These are phyloP conservation scores for Lamellibrachia luymesi DNA, from an alignment of 1,140 invertebrate species.

Conservation along the genomic window DNA sequence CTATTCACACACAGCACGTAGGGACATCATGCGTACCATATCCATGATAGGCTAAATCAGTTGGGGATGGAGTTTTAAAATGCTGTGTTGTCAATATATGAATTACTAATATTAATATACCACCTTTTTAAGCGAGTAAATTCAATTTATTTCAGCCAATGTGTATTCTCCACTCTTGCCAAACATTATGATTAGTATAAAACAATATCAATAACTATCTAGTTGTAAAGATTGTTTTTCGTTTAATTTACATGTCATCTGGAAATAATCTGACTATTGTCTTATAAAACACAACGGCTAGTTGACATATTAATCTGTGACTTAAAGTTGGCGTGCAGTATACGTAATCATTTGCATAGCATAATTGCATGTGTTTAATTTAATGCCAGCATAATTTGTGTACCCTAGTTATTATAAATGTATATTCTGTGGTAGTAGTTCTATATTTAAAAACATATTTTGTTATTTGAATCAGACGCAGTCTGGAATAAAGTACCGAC, in stretches of 20 bases:
- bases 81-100: neutral
- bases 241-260: neutral
- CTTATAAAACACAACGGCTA: neutral
- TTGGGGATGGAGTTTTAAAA: neutral
- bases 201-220: neutral
- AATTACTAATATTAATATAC: neutral
- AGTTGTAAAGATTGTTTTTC: neutral
- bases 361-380: neutral
- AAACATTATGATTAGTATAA: neutral
- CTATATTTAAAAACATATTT: too few species aligned
- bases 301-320: neutral
- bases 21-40: too few species aligned
- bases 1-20: too few species aligned
- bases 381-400: neutral
- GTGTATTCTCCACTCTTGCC: neutral
- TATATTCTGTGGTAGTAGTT: neutral
- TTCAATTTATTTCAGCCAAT: too few species aligned
- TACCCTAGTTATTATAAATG: neutral
- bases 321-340: neutral
- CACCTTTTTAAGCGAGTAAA: neutral
- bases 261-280: neutral
- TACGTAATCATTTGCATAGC: neutral
- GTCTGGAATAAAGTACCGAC: neutral
- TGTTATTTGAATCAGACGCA: neutral
- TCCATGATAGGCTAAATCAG: too few species aligned